Conservation (phyloP, 2,888 invertebrate genomes). For the Heliconius erato region DNA sequence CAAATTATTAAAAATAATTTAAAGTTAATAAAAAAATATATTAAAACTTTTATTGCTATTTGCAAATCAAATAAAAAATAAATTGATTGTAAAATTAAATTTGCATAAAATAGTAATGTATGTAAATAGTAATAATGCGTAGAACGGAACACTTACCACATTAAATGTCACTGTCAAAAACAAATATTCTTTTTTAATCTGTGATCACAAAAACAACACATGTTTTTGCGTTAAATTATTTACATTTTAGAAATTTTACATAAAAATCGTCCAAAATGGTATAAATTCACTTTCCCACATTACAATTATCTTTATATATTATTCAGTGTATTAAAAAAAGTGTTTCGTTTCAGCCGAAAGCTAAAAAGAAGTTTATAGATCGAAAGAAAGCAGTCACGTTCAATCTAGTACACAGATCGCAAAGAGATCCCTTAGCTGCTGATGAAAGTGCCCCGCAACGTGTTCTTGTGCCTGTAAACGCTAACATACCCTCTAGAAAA, state of each 20-base stretch:
- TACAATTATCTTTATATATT: background rate
- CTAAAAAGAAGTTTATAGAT: constrained; percentile 94
- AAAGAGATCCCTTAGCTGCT: constrained; percentile 95
- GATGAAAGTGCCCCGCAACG: constrained; percentile 96
- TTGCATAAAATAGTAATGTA: background rate
- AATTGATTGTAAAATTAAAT: background rate
- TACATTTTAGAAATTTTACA: constrained; percentile 49
- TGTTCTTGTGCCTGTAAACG: constrained; percentile 90
- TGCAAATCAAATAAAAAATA: too few species aligned
- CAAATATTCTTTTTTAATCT: constrained; percentile 53
- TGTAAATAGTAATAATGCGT: background rate
- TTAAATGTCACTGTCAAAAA: background rate
- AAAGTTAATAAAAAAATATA: too few species aligned
- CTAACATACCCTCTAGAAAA: constrained; percentile 73
- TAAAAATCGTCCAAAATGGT: constrained; percentile 62
- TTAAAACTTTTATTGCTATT: too few species aligned
- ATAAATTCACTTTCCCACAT: constrained; percentile 42
- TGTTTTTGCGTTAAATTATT: constrained; percentile 60
- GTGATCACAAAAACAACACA: constrained; percentile 71
- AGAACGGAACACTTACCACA: background rate
- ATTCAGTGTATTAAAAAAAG: constrained; percentile 19
- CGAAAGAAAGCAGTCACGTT: constrained; percentile 96
- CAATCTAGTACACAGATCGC: constrained; percentile 96
- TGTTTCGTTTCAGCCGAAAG: constrained; percentile 84
- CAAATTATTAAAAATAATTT: too few species aligned